Percentiles rank a stretch among this genome's conserved stretches.
These are phyloP conservation scores for Aphidoletes aphidimyza DNA, from an alignment of 2,888 invertebrate species.

Conservation along the genomic window DNA sequence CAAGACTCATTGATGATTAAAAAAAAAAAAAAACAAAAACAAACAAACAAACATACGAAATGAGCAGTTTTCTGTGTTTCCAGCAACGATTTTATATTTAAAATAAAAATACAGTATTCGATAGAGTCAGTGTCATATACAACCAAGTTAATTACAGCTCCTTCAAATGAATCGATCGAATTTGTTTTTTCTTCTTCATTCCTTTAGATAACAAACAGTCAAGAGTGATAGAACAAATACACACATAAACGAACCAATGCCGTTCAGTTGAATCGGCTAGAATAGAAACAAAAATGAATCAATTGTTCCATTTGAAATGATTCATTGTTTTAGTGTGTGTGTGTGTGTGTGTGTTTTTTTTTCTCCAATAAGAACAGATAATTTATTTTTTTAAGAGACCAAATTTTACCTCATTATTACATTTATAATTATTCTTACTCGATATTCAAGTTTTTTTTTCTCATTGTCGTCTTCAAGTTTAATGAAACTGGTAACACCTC, in stretches of 20 bases:
- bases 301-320: no score
- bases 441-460: background rate
- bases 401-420: conserved; percentile 52
- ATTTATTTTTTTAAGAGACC: conserved; percentile 39
- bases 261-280: background rate
- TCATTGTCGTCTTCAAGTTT: background rate
- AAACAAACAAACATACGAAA: no score
- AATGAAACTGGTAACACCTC: background rate
- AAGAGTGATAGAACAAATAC: background rate
- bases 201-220: background rate
- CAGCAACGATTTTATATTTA: background rate
- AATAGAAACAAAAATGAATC: background rate
- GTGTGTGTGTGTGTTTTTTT: background rate
- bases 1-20: no score
- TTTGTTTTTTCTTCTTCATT: background rate
- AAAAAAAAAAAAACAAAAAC: no score
- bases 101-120: conserved; percentile 36
- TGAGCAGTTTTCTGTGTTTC: background rate
- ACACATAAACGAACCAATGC: background rate
- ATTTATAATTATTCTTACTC: conserved; percentile 34
- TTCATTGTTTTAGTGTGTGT: no score
- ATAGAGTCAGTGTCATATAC: conserved; percentile 10
- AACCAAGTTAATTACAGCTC: background rate
- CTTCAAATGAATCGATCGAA: background rate
- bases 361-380: background rate